Evolutionary conservation across 2,888 invertebrate species (phyloP).

Genomic region (Lissonota sp.): DNA sequence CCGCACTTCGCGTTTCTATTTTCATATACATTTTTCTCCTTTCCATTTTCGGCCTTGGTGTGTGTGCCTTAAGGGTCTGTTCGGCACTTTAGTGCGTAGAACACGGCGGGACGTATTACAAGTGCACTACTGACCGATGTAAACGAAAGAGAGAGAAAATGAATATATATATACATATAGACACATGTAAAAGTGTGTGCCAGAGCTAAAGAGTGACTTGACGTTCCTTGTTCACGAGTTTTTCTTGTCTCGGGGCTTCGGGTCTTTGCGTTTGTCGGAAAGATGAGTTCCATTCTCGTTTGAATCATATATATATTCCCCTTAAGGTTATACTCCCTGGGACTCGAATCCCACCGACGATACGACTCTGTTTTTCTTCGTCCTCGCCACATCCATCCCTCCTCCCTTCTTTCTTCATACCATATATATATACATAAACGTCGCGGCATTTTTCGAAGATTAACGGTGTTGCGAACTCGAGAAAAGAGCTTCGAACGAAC

Average conservation of each 20-base stretch:
- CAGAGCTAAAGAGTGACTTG: constrained; percentile 50
- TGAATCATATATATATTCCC: neutral
- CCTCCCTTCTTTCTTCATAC: constrained; percentile 26
- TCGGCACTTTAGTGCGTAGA: constrained; percentile 24
- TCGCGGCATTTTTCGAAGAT: constrained; percentile 55
- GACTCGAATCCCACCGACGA: constrained; percentile 38
- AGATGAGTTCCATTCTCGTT: constrained; percentile 35
- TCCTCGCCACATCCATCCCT: constrained; percentile 7
- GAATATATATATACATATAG: constrained; percentile 31
- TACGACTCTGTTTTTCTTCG: constrained; percentile 55
- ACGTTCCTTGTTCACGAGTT: constrained; percentile 54
- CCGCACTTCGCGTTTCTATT: constrained; percentile 24
- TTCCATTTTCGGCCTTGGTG: constrained; percentile 43
- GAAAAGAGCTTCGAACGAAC: constrained; percentile 41
- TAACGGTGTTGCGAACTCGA: constrained; percentile 58
- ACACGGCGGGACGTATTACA: constrained; percentile 60
- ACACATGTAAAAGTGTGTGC: neutral
- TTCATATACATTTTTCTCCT: constrained; percentile 29
- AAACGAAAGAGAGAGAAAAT: constrained; percentile 34
- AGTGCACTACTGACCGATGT: constrained; percentile 35
- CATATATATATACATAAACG: neutral
- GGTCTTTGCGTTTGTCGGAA: constrained; percentile 59
- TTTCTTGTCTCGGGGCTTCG: constrained; percentile 34
- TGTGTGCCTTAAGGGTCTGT: constrained; percentile 28
- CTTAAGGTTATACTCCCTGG: no score